Evolutionary conservation across 1,140 invertebrate species (phyloP).

Genomic region (Drosophila quadrilineata): DNA sequence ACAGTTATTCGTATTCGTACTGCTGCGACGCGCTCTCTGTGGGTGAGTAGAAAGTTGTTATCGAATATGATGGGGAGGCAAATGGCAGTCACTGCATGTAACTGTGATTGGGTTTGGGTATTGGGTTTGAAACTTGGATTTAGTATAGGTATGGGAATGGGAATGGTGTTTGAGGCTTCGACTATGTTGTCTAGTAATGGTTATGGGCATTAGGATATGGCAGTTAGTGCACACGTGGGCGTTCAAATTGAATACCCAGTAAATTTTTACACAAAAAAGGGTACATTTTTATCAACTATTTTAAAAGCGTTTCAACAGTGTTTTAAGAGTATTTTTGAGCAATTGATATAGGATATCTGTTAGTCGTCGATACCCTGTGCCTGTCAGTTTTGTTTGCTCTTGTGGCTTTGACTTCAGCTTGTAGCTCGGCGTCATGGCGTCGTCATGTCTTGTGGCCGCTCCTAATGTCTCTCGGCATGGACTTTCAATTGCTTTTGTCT

Average conservation of each 20-base stretch:
- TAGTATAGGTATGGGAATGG: too few relatives aligned
- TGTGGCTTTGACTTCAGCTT: slow-evolving; percentile 1
- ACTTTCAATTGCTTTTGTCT: slow-evolving; percentile 23
- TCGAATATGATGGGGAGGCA: slow-evolving; percentile 58
- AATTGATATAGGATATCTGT: too few relatives aligned
- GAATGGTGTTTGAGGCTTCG: background rate
- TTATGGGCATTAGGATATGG: background rate
- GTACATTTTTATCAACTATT: too few relatives aligned
- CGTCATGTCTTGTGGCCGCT: background rate
- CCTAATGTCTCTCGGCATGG: slow-evolving; percentile 38
- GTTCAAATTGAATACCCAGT: too few relatives aligned
- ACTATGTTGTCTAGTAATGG: background rate
- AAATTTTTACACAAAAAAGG: too few relatives aligned
- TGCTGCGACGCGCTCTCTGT: slow-evolving; percentile 46
- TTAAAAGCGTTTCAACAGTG: too few relatives aligned
- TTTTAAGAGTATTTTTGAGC: too few relatives aligned
- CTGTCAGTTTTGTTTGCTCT: slow-evolving; percentile 28
- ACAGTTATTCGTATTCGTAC: slow-evolving; percentile 58
- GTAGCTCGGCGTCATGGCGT: slow-evolving; percentile 36
- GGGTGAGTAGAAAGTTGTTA: slow-evolving; percentile 78
- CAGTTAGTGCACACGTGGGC: slow-evolving; percentile 23
- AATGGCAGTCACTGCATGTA: slow-evolving; percentile 2
- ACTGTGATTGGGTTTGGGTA: background rate
- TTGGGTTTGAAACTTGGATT: background rate
- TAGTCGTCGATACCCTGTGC: slow-evolving; percentile 3